Evolutionary conservation across 2,888 invertebrate genomes (phyloP), one percentile per base, ranked within the genome.

Genomic region (Chymomyza procnemis): DNA sequence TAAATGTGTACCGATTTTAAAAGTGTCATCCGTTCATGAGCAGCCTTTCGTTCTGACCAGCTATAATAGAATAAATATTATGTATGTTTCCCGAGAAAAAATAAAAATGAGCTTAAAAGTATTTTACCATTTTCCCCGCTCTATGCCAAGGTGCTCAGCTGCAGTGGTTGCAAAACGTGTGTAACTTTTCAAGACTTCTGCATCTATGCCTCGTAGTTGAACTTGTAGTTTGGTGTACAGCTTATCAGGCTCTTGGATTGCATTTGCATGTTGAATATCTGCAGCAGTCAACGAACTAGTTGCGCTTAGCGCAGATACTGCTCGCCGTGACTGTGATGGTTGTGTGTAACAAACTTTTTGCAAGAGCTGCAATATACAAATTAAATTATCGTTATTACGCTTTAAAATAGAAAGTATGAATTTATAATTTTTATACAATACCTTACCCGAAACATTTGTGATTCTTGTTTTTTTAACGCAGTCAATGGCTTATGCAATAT

Each of bases 1-100:
- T 96, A 95, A 78, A 97, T 95, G 89, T 97, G 97, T 46, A 96
- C 96, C 55, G 97, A 96, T 89, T 96, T 96, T 4, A 99, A 92
- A 9, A 99, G 92, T 0, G 97, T 96, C 87, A 94, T 93, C 63
- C 97, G 93, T 75, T 96, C 94, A 82, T 96, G 95, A 67, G 93
- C 92, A 1, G 96, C 93, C 92, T 95, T 96, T 59, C 93, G 92
- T 50, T 94, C 93, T 26, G 94, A 93, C 93, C 94, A 94, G 79
- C 97, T 97, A 91, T 58, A 93, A 93, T n/a, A 22, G 3, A 34
- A 12, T 34, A 34, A 12, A 34, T 12, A 34, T 12, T 12, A 1
- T 12, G 6, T 34, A 26, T 26, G 26, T 6, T 26, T 26, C 26
- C 8, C 4, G 8, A 26, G 4, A 26, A 26, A 26, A 67, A 55